Conservation (phyloP, 2,797 vertebrate species). For the Discoglossus pictus region DNA sequence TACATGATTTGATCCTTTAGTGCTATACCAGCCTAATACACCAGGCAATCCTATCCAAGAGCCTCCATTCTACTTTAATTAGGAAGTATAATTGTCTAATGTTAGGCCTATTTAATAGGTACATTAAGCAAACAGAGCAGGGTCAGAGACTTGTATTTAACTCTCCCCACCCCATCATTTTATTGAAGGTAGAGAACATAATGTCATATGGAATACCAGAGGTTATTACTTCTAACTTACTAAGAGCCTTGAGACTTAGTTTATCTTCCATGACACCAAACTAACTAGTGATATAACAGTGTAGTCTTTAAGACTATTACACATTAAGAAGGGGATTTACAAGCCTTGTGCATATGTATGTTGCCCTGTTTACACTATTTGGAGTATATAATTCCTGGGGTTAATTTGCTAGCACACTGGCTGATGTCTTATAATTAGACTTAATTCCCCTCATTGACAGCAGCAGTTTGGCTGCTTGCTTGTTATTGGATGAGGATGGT, state of each 20-base stretch:
- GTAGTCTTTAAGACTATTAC: slow-evolving; percentile 14
- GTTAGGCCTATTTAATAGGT: slow-evolving; percentile 33
- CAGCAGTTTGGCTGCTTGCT: background rate
- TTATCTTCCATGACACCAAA: slow-evolving; percentile 20
- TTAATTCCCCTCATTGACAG: slow-evolving; percentile 30
- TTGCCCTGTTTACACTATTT: slow-evolving; percentile 21
- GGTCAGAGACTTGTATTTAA: slow-evolving; percentile 35
- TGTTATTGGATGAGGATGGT: background rate
- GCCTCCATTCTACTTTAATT: slow-evolving; percentile 17
- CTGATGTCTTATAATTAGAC: slow-evolving; percentile 34
- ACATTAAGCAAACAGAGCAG: slow-evolving; percentile 38
- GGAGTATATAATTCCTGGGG: slow-evolving; percentile 15
- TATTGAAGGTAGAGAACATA: slow-evolving; percentile 28
- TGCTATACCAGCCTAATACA: background rate
- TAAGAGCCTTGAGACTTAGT: slow-evolving; percentile 5
- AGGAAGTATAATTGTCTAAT: slow-evolving; percentile 25
- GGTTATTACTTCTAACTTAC: slow-evolving; percentile 6
- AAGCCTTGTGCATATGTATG: slow-evolving; percentile 1
- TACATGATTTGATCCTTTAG: slow-evolving; percentile 13
- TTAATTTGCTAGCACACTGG: slow-evolving; percentile 34
- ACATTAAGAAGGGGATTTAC: slow-evolving; percentile 35
- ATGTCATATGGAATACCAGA: slow-evolving; percentile 8
- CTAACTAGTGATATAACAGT: slow-evolving; percentile 7
- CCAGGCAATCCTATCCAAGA: slow-evolving; percentile 12
- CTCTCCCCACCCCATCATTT: slow-evolving; percentile 17